Conservation (phyloP, 2,888 invertebrate species). For the Sinopyrophorus schimmeli region DNA sequence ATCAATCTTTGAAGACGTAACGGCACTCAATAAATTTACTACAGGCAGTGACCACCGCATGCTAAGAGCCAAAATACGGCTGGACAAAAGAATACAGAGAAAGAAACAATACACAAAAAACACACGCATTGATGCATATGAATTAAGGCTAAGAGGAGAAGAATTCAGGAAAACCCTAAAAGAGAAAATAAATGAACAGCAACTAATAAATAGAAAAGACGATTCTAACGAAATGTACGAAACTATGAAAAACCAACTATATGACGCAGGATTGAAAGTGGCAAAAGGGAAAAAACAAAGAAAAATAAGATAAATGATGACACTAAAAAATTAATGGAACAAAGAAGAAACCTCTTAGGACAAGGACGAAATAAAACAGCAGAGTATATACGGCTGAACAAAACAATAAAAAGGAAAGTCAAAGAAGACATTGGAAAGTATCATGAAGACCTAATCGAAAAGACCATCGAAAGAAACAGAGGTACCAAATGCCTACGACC, state of each 20-base stretch:
- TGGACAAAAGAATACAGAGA: background rate
- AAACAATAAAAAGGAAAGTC: background rate
- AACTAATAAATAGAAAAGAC: background rate
- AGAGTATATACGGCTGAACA: background rate
- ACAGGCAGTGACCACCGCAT: background rate
- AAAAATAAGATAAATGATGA: background rate
- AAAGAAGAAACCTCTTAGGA: background rate
- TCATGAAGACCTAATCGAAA: background rate
- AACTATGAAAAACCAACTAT: background rate
- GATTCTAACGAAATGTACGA: background rate
- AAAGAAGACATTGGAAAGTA: background rate
- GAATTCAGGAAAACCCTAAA: background rate
- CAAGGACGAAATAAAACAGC: background rate
- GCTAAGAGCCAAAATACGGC: background rate
- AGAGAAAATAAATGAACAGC: background rate
- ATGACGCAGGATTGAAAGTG: background rate
- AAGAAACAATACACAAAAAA: background rate
- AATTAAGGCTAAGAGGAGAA: too few relatives aligned
- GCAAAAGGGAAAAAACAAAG: background rate
- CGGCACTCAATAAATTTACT: background rate
- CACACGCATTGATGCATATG: background rate
- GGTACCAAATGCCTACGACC: background rate
- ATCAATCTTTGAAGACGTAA: background rate
- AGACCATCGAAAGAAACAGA: background rate
- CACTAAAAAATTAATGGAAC: background rate